phyloP scores from a whole-genome alignment of 2,113 vertebrate genomes.

The Gymnocephalus cernua region DNA sequence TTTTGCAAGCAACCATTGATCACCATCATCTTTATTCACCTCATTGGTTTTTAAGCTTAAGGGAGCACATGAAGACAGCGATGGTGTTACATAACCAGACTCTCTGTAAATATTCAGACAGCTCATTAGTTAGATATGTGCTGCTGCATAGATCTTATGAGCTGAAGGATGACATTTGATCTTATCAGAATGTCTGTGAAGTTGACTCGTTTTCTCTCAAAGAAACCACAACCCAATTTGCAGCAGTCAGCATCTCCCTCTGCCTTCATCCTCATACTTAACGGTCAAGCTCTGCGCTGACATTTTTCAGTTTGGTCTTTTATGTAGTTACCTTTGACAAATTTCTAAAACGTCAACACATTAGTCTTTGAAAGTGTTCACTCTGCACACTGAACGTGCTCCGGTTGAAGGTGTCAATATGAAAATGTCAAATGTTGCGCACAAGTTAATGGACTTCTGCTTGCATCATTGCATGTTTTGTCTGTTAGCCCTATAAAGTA shows the following conservation, averaged over 20 bases:
- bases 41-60: slow-evolving; percentile 51
- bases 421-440: slow-evolving; percentile 24
- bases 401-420: background rate
- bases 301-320: background rate
- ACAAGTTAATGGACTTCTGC: slow-evolving; percentile 12
- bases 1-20: slow-evolving; percentile 68
- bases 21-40: slow-evolving; percentile 65
- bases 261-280: slow-evolving; percentile 9
- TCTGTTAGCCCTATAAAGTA: slow-evolving; percentile 28
- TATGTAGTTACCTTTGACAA: background rate
- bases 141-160: slow-evolving; percentile 29
- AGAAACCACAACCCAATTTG: slow-evolving; percentile 7
- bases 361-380: background rate
- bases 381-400: background rate
- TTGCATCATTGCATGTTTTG: slow-evolving; percentile 1
- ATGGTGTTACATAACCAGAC: slow-evolving; percentile 63
- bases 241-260: slow-evolving; percentile 10
- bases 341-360: background rate
- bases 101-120: slow-evolving; percentile 54
- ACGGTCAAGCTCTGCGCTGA: background rate
- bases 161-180: slow-evolving; percentile 29
- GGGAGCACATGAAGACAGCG: slow-evolving; percentile 51
- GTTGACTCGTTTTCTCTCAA: background rate
- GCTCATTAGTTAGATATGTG: slow-evolving; percentile 68
- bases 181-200: slow-evolving; percentile 21